Percentiles rank a stretch among this genome's conserved stretches.
Conservation (phyloP, 37 sponge, comb jelly and placozoan species). For the Haliclona indistincta region DNA sequence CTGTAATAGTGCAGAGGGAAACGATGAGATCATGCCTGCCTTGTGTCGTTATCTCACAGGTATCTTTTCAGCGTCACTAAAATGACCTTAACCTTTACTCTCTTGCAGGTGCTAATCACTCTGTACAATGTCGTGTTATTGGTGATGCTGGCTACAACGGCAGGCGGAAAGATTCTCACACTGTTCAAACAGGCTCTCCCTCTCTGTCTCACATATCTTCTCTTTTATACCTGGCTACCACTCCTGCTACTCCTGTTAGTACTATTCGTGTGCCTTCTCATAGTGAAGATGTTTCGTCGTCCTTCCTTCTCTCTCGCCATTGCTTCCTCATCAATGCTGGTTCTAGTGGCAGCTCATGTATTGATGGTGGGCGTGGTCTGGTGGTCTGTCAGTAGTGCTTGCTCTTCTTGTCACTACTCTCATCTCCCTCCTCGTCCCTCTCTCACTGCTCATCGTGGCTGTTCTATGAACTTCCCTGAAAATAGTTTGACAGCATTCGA, state of each 20-base stretch:
- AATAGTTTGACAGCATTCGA: conserved; percentile 44
- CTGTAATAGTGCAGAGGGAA: no score
- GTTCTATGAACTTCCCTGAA: conserved; percentile 31
- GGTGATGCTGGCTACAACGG: no score
- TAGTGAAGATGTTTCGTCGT: neutral
- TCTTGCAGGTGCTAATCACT: no score
- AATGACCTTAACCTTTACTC: no score
- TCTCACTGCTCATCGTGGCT: conserved; percentile 64
- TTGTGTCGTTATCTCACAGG: no score
- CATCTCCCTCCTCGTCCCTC: conserved; percentile 23
- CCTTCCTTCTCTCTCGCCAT: neutral
- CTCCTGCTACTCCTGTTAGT: neutral
- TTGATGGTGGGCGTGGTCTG: no score
- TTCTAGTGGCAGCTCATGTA: neutral
- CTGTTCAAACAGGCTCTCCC: conserved; percentile 33
- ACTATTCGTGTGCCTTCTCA: neutral
- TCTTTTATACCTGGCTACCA: no score
- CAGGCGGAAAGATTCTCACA: conserved; percentile 17
- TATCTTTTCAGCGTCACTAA: no score
- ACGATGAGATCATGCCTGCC: no score
- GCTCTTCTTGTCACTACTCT: conserved; percentile 14
- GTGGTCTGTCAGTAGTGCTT: conserved; percentile 5
- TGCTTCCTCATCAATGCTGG: neutral
- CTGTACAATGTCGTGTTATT: no score
- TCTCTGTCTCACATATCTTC: neutral